phyloP scores from a whole-genome alignment of 2,797 vertebrate genomes.

The Sebastiscus tertius region DNA sequence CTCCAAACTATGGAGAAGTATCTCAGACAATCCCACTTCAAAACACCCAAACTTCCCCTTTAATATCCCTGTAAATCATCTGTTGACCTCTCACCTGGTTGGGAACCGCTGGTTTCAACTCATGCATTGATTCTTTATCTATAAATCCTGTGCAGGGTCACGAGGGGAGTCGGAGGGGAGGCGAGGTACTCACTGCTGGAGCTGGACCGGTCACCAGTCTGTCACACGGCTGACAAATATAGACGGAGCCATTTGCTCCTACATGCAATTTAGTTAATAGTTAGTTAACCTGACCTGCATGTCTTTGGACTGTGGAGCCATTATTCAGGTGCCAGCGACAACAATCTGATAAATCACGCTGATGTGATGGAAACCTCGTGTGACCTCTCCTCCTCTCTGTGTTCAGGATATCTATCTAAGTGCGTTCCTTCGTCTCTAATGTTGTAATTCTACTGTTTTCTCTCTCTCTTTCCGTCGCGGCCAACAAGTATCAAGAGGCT shows the following conservation, averaged over 20 bases:
- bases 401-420: not conserved
- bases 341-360: not conserved
- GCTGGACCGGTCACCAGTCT: not conserved
- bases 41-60: too few species aligned
- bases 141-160: not conserved
- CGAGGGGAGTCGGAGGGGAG: too few species aligned
- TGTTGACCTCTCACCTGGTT: not conserved
- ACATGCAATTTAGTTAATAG: not conserved
- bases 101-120: not conserved
- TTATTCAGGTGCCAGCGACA: not conserved
- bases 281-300: not conserved
- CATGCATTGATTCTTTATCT: not conserved
- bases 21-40: too few species aligned
- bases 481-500: slow-evolving; percentile 30
- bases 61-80: not conserved
- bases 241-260: not conserved
- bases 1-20: too few species aligned
- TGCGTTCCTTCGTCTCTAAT: not conserved
- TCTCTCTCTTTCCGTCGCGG: not conserved
- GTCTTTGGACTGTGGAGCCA: not conserved
- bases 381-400: not conserved
- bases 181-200: not conserved
- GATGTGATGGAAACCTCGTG: slow-evolving; percentile 29
- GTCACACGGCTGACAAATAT: not conserved
- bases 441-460: slow-evolving; percentile 5